phyloP scores from a whole-genome alignment of 2,888 invertebrate genomes.

The Ophonus ardosiacus region DNA sequence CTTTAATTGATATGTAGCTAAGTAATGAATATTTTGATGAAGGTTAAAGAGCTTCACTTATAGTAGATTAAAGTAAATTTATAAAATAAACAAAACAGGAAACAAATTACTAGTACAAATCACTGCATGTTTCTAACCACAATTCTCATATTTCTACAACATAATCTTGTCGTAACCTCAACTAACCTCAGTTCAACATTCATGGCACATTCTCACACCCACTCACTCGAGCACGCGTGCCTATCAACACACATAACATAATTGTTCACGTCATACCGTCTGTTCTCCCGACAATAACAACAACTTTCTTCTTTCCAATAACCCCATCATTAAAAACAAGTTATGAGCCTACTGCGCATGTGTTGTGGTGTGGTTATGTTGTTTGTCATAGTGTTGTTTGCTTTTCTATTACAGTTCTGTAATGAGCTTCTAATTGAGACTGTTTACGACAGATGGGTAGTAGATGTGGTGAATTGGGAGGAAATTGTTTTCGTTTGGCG shows the following conservation, averaged over 20 bases:
- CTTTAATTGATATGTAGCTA: no score
- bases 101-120: not conserved
- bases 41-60: no score
- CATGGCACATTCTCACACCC: constrained; percentile 9
- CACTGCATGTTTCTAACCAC: not conserved
- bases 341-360: constrained; percentile 1
- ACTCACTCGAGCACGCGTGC: constrained; percentile 4
- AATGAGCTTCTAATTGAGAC: constrained; percentile 4
- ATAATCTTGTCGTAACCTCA: not conserved
- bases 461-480: not conserved
- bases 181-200: not conserved
- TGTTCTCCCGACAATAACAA: constrained; percentile 8
- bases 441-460: not conserved
- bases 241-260: constrained; percentile 21
- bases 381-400: not conserved
- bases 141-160: not conserved
- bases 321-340: constrained; percentile 25
- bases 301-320: not conserved
- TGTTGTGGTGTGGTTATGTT: not conserved
- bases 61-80: no score
- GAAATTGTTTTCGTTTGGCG: constrained; percentile 20
- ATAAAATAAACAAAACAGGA: not conserved
- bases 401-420: constrained; percentile 1
- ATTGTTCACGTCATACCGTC: constrained; percentile 30
- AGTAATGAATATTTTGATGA: no score